Percentiles rank a stretch among this genome's conserved stretches.
Conservation (phyloP, 2,797 vertebrate genomes). For the Trachurus trachurus region DNA sequence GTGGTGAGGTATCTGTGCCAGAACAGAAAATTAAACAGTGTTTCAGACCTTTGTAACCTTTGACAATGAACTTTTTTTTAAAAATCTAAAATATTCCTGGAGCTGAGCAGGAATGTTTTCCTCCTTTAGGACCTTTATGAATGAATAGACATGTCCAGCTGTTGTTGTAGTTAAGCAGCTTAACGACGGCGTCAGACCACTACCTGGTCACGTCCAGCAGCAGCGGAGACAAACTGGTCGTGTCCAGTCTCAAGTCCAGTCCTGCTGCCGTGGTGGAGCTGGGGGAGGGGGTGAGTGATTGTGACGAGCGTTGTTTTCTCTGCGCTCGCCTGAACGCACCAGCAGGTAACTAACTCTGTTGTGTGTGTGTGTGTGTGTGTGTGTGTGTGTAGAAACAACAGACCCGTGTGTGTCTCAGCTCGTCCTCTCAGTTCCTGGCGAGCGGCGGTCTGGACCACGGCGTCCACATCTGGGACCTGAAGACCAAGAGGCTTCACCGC, state of each 20-base stretch:
- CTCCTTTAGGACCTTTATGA: too few relatives aligned
- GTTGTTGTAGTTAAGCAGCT: slow-evolving; percentile 11
- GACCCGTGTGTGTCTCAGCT: slow-evolving; percentile 92
- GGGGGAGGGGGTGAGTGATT: slow-evolving; percentile 96
- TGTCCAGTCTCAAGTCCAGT: slow-evolving; percentile 93
- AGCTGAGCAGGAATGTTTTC: too few relatives aligned
- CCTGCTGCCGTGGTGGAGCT: slow-evolving; percentile 92
- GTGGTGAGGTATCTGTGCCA: too few relatives aligned
- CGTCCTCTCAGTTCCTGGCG: slow-evolving; percentile 90
- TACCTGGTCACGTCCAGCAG: slow-evolving; percentile 94
- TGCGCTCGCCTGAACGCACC: too few relatives aligned
- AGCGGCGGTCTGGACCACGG: slow-evolving; percentile 94
- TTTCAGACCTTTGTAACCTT: too few relatives aligned
- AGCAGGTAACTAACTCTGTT: not conserved
- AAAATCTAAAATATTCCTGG: too few relatives aligned
- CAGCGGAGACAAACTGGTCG: slow-evolving; percentile 94
- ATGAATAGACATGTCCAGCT: too few relatives aligned
- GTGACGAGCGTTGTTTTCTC: too few relatives aligned
- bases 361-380: not conserved
- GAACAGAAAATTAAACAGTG: too few relatives aligned
- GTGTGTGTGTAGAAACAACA: slow-evolving; percentile 90
- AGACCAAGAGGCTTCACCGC: slow-evolving; percentile 91
- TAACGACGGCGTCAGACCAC: slow-evolving; percentile 89
- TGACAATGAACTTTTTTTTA: too few relatives aligned
- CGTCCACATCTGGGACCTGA: slow-evolving; percentile 98